Evolutionary conservation across 1,140 invertebrate genomes (phyloP).

Genomic region (Penaeus vannamei): DNA sequence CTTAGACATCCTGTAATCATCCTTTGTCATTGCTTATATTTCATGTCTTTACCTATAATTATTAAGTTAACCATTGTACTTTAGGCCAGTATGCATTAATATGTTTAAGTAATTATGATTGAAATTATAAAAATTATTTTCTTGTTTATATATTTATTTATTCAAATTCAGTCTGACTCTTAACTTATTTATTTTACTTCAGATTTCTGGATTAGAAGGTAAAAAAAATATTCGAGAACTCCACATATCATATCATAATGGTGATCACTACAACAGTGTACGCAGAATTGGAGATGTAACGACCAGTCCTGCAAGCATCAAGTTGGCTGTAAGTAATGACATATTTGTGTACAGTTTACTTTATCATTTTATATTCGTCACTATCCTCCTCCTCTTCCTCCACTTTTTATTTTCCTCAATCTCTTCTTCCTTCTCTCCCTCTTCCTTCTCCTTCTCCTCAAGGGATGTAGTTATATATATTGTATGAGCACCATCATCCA

Average conservation of each 20-base stretch:
- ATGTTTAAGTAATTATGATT: neutral
- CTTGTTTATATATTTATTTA: neutral
- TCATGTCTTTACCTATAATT: too few relatives aligned
- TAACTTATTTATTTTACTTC: neutral
- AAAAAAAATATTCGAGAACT: slow-evolving; percentile 70
- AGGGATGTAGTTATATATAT: too few relatives aligned
- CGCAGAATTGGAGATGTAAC: slow-evolving; percentile 72
- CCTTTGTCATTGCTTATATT: too few relatives aligned
- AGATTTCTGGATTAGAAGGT: slow-evolving; percentile 55
- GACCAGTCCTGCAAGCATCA: slow-evolving; percentile 72
- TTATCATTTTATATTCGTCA: neutral
- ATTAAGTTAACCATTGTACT: too few relatives aligned
- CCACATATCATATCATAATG: slow-evolving; percentile 76
- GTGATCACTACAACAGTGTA: slow-evolving; percentile 75
- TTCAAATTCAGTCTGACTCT: neutral
- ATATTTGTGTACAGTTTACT: neutral
- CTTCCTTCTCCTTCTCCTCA: neutral
- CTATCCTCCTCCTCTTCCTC: neutral
- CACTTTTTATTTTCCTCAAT: too few relatives aligned
- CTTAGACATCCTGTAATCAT: too few relatives aligned
- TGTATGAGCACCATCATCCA: neutral
- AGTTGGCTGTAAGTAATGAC: slow-evolving; percentile 52
- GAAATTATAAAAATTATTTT: neutral
- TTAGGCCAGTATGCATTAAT: too few relatives aligned
- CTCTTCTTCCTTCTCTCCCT: too few relatives aligned